These are phyloP conservation scores for Meriones psammophilus DNA, from an alignment of 2,797 vertebrate genomes.

Conservation along the genomic window DNA sequence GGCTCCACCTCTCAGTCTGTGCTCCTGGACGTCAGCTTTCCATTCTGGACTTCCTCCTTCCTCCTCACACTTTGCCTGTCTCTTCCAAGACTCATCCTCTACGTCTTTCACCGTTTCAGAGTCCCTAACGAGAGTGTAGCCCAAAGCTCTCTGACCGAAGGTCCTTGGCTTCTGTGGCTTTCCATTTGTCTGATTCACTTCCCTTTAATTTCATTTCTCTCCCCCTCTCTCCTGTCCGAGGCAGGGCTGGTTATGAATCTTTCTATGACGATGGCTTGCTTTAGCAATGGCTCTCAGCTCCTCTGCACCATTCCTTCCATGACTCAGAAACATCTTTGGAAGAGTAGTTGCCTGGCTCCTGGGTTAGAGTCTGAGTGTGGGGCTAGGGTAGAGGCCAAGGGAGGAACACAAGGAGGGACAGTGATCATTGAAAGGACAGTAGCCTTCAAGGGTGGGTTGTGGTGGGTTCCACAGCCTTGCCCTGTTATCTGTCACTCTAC, in stretches of 20 bases:
- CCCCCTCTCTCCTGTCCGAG: slow-evolving; percentile 24
- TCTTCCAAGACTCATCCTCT: slow-evolving; percentile 86
- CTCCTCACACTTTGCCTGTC: slow-evolving; percentile 60
- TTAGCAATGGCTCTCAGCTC: slow-evolving; percentile 44
- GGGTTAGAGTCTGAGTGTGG: background rate
- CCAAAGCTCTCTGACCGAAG: slow-evolving; percentile 92
- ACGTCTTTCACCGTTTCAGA: slow-evolving; percentile 92
- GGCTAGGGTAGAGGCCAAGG: background rate
- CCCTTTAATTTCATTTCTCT: slow-evolving; percentile 77
- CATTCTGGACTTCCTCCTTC: slow-evolving; percentile 45
- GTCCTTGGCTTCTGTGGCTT: slow-evolving; percentile 87
- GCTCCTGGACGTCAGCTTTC: slow-evolving; percentile 59
- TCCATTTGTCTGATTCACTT: slow-evolving; percentile 76
- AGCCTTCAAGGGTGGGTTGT: background rate
- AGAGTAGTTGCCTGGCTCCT: background rate
- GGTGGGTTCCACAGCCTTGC: background rate
- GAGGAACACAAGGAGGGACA: background rate
- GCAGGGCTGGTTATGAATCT: slow-evolving; percentile 62
- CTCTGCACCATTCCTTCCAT: slow-evolving; percentile 40
- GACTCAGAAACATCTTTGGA: slow-evolving; percentile 47
- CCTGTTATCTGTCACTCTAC: background rate
- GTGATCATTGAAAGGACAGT: background rate
- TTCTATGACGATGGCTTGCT: slow-evolving; percentile 33
- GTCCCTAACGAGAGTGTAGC: slow-evolving; percentile 96
- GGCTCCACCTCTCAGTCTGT: background rate